These are phyloP conservation scores for Magallana nippona DNA, from an alignment of 2,888 invertebrate genomes.

Conservation along the genomic window DNA sequence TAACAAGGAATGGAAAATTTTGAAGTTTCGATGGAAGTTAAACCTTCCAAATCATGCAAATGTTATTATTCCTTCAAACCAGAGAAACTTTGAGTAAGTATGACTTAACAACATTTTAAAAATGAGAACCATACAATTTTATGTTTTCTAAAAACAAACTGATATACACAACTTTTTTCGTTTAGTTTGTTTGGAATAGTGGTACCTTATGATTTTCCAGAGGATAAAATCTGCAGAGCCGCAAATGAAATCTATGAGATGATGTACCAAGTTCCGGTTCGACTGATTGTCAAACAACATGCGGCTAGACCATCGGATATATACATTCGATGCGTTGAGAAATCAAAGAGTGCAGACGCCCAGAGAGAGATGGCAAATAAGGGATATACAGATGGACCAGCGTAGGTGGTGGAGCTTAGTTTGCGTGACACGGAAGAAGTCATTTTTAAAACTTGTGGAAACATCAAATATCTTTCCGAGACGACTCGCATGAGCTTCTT, in stretches of 20 bases:
- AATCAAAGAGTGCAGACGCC: not conserved
- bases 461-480: not conserved
- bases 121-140: no score
- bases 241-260: slow-evolving; percentile 34
- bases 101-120: no score
- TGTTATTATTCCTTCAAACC: not conserved
- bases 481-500: not conserved
- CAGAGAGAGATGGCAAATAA: not conserved
- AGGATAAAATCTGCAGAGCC: slow-evolving; percentile 31
- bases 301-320: slow-evolving; percentile 21
- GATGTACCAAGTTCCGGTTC: slow-evolving; percentile 1
- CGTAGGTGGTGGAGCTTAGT: slow-evolving; percentile 17
- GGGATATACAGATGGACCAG: slow-evolving; percentile 34
- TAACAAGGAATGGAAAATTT: not conserved
- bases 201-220: slow-evolving; percentile 21
- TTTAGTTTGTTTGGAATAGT: slow-evolving; percentile 37
- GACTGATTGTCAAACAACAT: slow-evolving; percentile 37
- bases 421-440: slow-evolving; percentile 40
- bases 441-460: not conserved
- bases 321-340: slow-evolving; percentile 21
- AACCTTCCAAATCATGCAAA: not conserved
- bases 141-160: no score
- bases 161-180: not conserved
- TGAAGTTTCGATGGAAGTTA: not conserved
- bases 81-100: not conserved